Conservation (phyloP, 2,888 invertebrate species). For the Philopedon plagiatum region DNA sequence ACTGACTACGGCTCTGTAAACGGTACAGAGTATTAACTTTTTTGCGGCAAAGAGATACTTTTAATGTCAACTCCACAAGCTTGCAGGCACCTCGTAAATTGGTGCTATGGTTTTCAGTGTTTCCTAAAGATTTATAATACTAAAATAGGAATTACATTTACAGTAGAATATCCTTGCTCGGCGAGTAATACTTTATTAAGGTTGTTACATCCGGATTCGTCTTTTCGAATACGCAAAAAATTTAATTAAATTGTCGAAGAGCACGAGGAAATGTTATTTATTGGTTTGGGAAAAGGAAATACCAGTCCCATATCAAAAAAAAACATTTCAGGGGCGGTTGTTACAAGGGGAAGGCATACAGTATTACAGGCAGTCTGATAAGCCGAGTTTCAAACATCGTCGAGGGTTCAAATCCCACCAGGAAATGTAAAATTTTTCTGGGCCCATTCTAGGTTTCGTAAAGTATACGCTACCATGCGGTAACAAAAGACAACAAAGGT, state of each 20-base stretch:
- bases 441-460: too few species aligned
- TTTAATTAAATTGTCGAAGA: constrained; percentile 1
- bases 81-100: constrained; percentile 46
- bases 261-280: too few species aligned
- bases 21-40: background rate
- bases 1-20: background rate
- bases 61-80: constrained; percentile 44
- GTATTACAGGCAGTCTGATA: too few species aligned
- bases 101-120: constrained; percentile 42
- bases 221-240: background rate
- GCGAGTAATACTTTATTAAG: constrained; percentile 29
- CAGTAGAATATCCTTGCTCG: constrained; percentile 27
- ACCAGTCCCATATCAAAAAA: too few species aligned
- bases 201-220: constrained; percentile 19
- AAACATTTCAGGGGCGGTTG: too few species aligned
- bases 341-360: too few species aligned
- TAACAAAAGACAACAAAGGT: too few species aligned
- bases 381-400: too few species aligned
- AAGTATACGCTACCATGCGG: too few species aligned
- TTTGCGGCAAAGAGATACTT: constrained; percentile 31
- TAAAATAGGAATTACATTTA: constrained; percentile 43
- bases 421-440: too few species aligned
- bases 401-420: too few species aligned
- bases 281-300: too few species aligned
- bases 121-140: constrained; percentile 36